phyloP scores from a whole-genome alignment of 1,140 invertebrate species.

The Lithobius niger region DNA sequence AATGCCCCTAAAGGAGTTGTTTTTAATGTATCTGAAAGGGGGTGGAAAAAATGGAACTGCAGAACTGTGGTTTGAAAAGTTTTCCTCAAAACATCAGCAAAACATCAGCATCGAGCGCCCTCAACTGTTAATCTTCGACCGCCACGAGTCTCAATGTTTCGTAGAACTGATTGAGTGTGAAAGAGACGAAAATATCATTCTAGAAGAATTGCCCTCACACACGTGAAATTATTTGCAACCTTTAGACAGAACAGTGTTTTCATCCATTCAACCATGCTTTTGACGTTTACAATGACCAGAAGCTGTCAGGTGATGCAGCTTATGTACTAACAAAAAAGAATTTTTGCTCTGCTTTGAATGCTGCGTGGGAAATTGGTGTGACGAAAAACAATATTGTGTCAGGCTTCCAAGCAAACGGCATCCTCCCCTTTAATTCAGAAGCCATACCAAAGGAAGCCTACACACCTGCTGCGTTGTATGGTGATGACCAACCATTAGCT shows the following conservation, averaged over 20 bases:
- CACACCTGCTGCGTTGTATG: not conserved
- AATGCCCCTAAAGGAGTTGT: not conserved
- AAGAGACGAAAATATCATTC: slow-evolving; percentile 10
- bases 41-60: not conserved
- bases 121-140: slow-evolving; percentile 11
- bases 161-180: slow-evolving; percentile 11
- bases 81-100: not conserved
- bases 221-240: slow-evolving; percentile 12
- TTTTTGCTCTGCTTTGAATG: no score
- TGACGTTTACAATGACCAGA: no score
- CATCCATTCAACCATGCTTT: not conserved
- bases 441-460: not conserved
- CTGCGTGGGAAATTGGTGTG: not conserved
- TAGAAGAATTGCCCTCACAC: slow-evolving; percentile 11
- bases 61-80: not conserved
- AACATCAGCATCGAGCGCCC: slow-evolving; percentile 8
- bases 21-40: not conserved
- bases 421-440: no score
- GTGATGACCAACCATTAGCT: no score
- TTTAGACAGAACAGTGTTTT: slow-evolving; percentile 4
- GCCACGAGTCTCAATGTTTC: slow-evolving; percentile 12
- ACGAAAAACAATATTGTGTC: not conserved
- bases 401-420: not conserved
- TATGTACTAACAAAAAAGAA: no score
- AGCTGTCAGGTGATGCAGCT: no score